A percentile compares a stretch with the other conserved stretches of the same genome.
phyloP scores from a whole-genome alignment of 53 echinoderm and acorn worm species.

The Apostichopus leukothele region DNA sequence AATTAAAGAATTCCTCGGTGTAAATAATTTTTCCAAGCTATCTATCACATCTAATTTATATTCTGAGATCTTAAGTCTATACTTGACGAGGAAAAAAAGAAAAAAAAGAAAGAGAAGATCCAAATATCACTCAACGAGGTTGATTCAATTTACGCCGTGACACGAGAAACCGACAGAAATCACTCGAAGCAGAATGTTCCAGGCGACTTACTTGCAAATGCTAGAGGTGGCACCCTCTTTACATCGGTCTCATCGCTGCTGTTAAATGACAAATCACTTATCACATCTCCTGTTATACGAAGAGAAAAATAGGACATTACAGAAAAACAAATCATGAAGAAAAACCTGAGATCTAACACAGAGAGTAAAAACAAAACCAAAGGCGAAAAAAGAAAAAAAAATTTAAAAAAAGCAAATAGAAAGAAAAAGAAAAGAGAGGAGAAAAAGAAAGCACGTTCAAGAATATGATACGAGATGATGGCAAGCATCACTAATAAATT shows the following conservation, averaged over 20 bases:
- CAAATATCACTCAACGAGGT: not conserved
- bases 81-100: not conserved
- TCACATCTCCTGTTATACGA: constrained; percentile 46
- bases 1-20: too few relatives aligned
- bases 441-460: too few relatives aligned
- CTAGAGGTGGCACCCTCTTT: constrained; percentile 62
- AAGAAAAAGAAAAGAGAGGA: too few relatives aligned
- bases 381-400: not conserved
- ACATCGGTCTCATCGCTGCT: constrained; percentile 81
- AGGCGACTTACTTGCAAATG: constrained; percentile 66
- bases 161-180: not conserved
- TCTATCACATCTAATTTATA: too few relatives aligned
- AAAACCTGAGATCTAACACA: not conserved
- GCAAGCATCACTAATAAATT: too few relatives aligned
- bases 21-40: too few relatives aligned
- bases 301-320: not conserved
- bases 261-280: constrained; percentile 93
- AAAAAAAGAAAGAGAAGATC: not conserved
- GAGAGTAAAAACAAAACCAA: not conserved
- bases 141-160: too few relatives aligned
- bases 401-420: too few relatives aligned
- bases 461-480: too few relatives aligned
- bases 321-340: not conserved
- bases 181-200: not conserved
- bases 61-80: too few relatives aligned